Percentiles rank a stretch among this genome's conserved stretches.
phyloP scores from a whole-genome alignment of 2,888 invertebrate genomes.

The Tiphia femorata region DNA sequence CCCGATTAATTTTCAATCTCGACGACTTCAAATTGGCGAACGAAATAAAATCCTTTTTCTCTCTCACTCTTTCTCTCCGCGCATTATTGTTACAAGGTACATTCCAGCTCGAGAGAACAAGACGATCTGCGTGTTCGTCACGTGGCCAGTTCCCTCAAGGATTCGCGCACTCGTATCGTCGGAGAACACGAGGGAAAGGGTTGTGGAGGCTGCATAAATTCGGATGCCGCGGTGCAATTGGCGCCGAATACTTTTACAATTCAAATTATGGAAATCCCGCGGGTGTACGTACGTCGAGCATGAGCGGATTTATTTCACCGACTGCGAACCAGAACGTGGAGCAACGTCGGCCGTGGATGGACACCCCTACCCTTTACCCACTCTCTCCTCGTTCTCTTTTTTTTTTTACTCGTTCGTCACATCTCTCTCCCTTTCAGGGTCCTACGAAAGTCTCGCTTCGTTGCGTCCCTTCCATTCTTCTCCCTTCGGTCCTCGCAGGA shows the following conservation, averaged over 20 bases:
- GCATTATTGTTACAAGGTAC: too few relatives aligned
- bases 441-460: background rate
- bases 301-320: slow-evolving; percentile 17
- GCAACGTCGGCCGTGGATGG: too few relatives aligned
- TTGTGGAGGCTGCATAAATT: slow-evolving; percentile 56
- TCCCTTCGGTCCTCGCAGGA: background rate
- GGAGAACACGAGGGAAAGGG: too few relatives aligned
- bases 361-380: background rate
- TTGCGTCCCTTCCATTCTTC: background rate
- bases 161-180: too few relatives aligned
- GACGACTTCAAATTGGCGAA: too few relatives aligned
- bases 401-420: background rate
- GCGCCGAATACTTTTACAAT: slow-evolving; percentile 66
- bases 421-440: background rate
- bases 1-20: too few relatives aligned
- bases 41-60: too few relatives aligned
- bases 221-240: slow-evolving; percentile 57
- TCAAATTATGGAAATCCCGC: slow-evolving; percentile 66
- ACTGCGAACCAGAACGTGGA: background rate
- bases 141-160: too few relatives aligned
- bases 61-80: too few relatives aligned
- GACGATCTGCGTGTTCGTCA: too few relatives aligned
- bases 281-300: slow-evolving; percentile 36
- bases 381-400: background rate
- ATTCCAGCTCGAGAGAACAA: too few relatives aligned